These are phyloP conservation scores for Sinelater perroti DNA, from an alignment of 2,888 invertebrate genomes.

Conservation along the genomic window DNA sequence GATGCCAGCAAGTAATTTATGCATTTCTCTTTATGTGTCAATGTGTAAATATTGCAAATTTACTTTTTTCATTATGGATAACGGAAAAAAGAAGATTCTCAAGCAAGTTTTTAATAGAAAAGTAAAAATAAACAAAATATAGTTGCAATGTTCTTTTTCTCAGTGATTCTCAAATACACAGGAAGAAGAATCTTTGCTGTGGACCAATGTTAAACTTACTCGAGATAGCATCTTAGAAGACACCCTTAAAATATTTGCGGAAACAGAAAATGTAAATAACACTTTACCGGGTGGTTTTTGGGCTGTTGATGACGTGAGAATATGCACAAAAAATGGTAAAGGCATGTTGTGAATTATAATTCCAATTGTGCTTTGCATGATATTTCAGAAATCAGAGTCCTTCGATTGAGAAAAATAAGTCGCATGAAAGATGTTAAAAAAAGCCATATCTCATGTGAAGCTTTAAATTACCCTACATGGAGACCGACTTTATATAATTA, in stretches of 20 bases:
- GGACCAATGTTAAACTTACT: conserved; percentile 53
- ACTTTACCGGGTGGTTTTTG: conserved; percentile 49
- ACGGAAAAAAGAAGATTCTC: conserved; percentile 37
- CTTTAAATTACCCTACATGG: conserved; percentile 37
- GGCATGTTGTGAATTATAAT: too few relatives aligned
- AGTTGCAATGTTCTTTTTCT: background rate
- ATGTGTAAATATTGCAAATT: conserved; percentile 52
- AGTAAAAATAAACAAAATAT: conserved; percentile 15
- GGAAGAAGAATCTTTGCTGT: conserved; percentile 37
- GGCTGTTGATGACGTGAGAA: conserved; percentile 55
- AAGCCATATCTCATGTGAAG: conserved; percentile 36
- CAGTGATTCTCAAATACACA: conserved; percentile 7
- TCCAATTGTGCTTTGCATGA: too few relatives aligned
- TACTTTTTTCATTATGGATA: conserved; percentile 49
- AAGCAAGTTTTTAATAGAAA: conserved; percentile 24
- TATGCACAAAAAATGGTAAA: conserved; percentile 56
- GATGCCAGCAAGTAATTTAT: conserved; percentile 49
- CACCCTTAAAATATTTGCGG: conserved; percentile 52
- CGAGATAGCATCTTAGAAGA: conserved; percentile 49
- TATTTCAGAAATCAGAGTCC: conserved; percentile 34
- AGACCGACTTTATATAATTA: conserved; percentile 32
- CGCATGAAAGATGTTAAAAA: conserved; percentile 16
- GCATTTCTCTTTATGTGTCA: conserved; percentile 51
- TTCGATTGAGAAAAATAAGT: conserved; percentile 7
- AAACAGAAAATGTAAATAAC: conserved; percentile 48